Base-by-base conservation (phyloP, 2,113 vertebrate species). In the Halcyon senegalensis region DNA sequence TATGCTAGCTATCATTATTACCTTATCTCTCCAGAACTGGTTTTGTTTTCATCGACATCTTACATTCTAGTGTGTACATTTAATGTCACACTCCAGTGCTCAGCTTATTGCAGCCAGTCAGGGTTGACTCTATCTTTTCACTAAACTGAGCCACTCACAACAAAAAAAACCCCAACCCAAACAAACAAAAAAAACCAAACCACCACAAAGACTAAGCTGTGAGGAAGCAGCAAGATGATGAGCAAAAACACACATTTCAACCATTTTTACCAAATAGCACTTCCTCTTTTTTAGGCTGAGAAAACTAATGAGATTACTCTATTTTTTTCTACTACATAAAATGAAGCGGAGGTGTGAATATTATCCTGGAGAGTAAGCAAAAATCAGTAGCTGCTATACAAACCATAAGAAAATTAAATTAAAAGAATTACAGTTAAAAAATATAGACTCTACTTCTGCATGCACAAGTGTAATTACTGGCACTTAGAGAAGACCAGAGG, bases 1-100 rank as follows among this genome's bases (percentile, higher is more conserved):
- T n/a, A 37, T 51, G 30, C 77, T 66, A 30, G 55, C 50, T 69
- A 55, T 87, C 39, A 3, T 82, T 87, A 89, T 76, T 89, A 68
- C 73, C 80, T 92, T 84, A 94, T 95, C 88, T 91, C 74, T 69
- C 20, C 74, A 89, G 74, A 93, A 50, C 69, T 87, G 69, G 66
- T 58, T 94, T 95, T 93, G 96, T 91, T 96, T 94, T 76, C 91
- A 73, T 62, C 79, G 80, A 87, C 83, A 44, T 89, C 89, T 95
- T 94, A 76, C 84, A 95, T 95, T 93, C 80, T 68, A 17, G 24
- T 93, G 95, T 94, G 89, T 95, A 93, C 94, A 83, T 92, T 96
- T 93, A 92, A 96, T 94, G 94, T 96, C 80, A 95, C 89, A 91
- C 90, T 33, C 74, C 90, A 95, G 53, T 85, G 96, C 86, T 79